A percentile compares a stretch with the other conserved stretches of the same genome.
phyloP scores from a whole-genome alignment of 1,140 invertebrate species.

The Trachelipus rathkii region DNA sequence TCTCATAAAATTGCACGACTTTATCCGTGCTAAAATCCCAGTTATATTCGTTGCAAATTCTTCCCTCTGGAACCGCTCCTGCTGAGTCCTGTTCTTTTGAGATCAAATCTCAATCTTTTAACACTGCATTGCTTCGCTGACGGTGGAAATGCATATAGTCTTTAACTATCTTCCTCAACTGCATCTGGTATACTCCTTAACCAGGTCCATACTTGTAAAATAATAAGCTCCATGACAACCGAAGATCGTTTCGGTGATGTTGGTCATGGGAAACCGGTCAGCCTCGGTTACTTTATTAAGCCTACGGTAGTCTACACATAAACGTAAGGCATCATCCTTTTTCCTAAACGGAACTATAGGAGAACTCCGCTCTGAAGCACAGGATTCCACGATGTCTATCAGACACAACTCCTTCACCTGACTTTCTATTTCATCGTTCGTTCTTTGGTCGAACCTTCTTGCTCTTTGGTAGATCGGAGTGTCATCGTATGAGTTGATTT shows the following conservation, averaged over 20 bases:
- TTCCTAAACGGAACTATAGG: not conserved
- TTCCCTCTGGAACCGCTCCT: not conserved
- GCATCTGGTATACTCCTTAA: constrained; percentile 1
- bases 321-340: not conserved
- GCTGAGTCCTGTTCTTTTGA: not conserved
- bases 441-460: not conserved
- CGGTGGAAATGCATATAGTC: not conserved
- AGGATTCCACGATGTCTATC: not conserved
- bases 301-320: not conserved
- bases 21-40: not conserved
- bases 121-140: not conserved
- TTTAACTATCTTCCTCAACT: not conserved
- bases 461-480: constrained; percentile 1
- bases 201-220: constrained; percentile 6
- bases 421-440: not conserved
- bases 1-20: not conserved
- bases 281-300: not conserved
- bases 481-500: not conserved
- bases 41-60: not conserved
- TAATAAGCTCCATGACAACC: not conserved
- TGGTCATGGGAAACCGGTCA: not conserved
- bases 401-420: not conserved
- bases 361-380: not conserved
- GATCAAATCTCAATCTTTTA: not conserved
- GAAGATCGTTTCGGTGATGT: not conserved